phyloP scores from a whole-genome alignment of 2,797 vertebrate genomes.

The Eremophila alpestris region DNA sequence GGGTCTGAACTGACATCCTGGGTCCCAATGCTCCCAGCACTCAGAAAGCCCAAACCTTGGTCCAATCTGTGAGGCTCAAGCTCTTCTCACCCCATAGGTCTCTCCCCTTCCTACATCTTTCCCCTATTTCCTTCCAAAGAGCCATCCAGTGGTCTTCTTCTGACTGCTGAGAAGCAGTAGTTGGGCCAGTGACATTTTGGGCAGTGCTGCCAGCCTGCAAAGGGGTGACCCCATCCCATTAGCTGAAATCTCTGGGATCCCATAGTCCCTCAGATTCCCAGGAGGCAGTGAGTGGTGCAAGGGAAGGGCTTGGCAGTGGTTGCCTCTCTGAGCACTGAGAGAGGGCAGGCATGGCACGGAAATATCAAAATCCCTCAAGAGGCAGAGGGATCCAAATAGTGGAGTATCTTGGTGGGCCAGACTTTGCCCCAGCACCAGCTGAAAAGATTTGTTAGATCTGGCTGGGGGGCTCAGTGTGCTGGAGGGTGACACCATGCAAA shows the following conservation, averaged over 20 bases:
- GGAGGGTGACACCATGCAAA: not conserved
- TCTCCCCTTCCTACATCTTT: not conserved
- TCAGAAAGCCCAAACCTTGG: not conserved
- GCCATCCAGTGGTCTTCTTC: not conserved
- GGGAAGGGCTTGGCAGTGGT: constrained; percentile 4
- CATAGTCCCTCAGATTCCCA: not conserved
- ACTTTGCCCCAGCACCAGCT: not conserved
- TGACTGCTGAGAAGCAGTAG: not conserved
- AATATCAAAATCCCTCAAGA: not conserved
- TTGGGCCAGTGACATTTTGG: not conserved
- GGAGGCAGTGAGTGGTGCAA: not conserved
- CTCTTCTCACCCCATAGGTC: not conserved
- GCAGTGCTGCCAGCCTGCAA: not conserved
- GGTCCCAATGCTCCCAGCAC: not conserved
- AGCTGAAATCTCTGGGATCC: not conserved
- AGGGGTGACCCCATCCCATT: not conserved
- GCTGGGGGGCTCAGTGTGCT: not conserved
- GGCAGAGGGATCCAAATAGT: not conserved
- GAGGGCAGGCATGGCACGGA: not conserved
- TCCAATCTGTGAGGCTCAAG: not conserved
- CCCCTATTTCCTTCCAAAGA: not conserved
- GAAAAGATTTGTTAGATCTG: not conserved
- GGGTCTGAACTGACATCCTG: not conserved
- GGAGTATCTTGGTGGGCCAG: not conserved
- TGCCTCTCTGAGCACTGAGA: not conserved